These are phyloP conservation scores for Sesia apiformis DNA, from an alignment of 2,888 invertebrate species.

Conservation along the genomic window DNA sequence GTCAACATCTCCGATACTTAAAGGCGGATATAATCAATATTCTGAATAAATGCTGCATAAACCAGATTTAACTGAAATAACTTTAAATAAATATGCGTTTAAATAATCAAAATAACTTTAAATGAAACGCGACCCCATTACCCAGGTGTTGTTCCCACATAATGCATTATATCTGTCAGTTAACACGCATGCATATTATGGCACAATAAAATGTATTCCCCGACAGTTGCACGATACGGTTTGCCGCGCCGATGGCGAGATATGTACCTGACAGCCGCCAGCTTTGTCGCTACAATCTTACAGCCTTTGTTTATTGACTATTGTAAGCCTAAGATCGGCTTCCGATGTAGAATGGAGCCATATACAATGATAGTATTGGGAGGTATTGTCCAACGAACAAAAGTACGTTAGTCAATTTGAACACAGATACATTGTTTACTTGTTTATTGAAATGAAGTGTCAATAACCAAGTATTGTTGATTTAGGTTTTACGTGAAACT, in stretches of 20 bases:
- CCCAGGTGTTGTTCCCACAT: slow-evolving; percentile 11
- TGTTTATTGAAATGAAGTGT: too few relatives aligned
- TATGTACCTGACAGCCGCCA: slow-evolving; percentile 39
- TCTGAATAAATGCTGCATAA: too few relatives aligned
- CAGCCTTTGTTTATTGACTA: slow-evolving; percentile 63
- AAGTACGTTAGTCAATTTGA: too few relatives aligned
- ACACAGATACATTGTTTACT: too few relatives aligned
- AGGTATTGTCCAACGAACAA: too few relatives aligned
- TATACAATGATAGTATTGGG: slow-evolving; percentile 28
- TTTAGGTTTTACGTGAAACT: too few relatives aligned
- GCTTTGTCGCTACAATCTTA: slow-evolving; percentile 54
- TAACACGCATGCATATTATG: slow-evolving; percentile 44
- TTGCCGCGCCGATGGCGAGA: slow-evolving; percentile 56
- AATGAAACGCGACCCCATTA: not conserved
- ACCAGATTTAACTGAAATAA: too few relatives aligned
- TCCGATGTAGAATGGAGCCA: slow-evolving; percentile 48
- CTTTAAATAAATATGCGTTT: too few relatives aligned
- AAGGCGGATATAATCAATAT: too few relatives aligned
- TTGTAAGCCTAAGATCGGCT: slow-evolving; percentile 50
- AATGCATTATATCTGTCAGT: slow-evolving; percentile 12
- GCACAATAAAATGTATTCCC: slow-evolving; percentile 30
- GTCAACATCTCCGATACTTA: too few relatives aligned
- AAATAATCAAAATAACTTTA: not conserved
- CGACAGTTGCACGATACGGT: slow-evolving; percentile 61
- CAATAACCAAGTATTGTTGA: too few relatives aligned